Conservation (phyloP, 2,113 vertebrate species). For the Oryzias curvinotus region DNA sequence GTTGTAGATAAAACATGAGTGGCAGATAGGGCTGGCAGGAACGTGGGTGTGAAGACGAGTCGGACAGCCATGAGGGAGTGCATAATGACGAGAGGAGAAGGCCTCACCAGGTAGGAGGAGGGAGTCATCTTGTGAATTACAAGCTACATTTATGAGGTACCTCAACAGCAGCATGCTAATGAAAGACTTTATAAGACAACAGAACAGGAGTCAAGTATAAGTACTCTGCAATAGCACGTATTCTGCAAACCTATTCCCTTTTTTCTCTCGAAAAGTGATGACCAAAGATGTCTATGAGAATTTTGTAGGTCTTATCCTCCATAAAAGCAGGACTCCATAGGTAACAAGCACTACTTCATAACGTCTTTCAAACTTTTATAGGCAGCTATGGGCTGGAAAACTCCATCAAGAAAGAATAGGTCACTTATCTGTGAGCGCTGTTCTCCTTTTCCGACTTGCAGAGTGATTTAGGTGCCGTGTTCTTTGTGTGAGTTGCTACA, state of each 20-base stretch:
- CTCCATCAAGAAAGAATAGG: conserved; percentile 14
- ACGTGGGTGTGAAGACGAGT: conserved; percentile 55
- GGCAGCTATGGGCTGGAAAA: conserved; percentile 17
- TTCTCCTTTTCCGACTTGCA: conserved; percentile 24
- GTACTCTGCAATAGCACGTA: conserved; percentile 41
- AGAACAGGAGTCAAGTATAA: conserved; percentile 62
- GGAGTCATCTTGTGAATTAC: conserved; percentile 56
- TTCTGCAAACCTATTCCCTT: conserved; percentile 50
- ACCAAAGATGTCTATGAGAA: conserved; percentile 32
- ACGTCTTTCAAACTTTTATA: conserved; percentile 14
- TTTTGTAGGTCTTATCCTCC: conserved; percentile 23
- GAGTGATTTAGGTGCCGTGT: conserved; percentile 18
- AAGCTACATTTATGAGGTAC: conserved; percentile 57
- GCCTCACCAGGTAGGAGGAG: conserved; percentile 54
- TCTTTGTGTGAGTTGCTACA: conserved; percentile 17
- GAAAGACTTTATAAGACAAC: conserved; percentile 60
- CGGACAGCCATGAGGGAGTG: conserved; percentile 60
- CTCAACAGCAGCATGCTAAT: conserved; percentile 62
- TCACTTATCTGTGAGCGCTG: conserved; percentile 16
- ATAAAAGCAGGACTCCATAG: conserved; percentile 22
- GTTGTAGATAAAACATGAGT: conserved; percentile 36
- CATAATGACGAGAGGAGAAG: conserved; percentile 65
- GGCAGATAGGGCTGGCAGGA: conserved; percentile 44
- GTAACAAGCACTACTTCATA: conserved; percentile 34
- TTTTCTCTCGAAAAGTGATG: conserved; percentile 45